phyloP scores from a whole-genome alignment of 2,797 vertebrate species.

The Halcyon badia region DNA sequence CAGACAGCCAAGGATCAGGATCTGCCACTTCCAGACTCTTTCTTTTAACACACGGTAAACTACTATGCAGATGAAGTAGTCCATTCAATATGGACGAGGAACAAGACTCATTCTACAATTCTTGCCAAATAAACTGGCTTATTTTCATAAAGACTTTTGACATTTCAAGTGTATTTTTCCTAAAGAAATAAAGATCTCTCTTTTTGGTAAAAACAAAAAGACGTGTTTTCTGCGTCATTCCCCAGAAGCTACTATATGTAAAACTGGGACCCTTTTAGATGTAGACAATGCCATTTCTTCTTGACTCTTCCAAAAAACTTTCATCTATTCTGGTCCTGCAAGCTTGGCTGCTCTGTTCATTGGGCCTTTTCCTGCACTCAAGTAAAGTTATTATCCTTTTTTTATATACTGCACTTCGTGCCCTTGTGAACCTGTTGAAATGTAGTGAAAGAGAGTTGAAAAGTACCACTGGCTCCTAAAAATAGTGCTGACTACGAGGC shows the following conservation, averaged over 20 bases:
- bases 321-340: slow-evolving; percentile 83
- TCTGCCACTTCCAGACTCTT: neutral
- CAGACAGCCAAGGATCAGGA: neutral
- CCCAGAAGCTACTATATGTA: slow-evolving; percentile 64
- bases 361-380: slow-evolving; percentile 83
- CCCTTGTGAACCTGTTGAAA: slow-evolving; percentile 95
- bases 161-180: neutral
- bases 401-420: slow-evolving; percentile 95
- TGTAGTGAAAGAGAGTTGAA: slow-evolving; percentile 89
- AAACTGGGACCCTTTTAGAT: slow-evolving; percentile 62
- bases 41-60: neutral
- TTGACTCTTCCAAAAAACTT: slow-evolving; percentile 75
- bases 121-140: neutral
- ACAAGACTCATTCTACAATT: neutral
- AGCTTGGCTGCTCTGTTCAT: slow-evolving; percentile 86
- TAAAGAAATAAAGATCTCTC: slow-evolving; percentile 26
- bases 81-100: neutral
- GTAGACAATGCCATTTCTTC: slow-evolving; percentile 76
- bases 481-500: slow-evolving; percentile 88
- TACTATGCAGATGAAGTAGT: neutral
- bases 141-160: neutral
- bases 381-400: slow-evolving; percentile 90
- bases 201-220: neutral
- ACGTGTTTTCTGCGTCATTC: neutral
- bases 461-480: slow-evolving; percentile 90